Evolutionary conservation across 2,113 vertebrate species (phyloP).

Genomic region (Brachyhypopomus gauderio): DNA sequence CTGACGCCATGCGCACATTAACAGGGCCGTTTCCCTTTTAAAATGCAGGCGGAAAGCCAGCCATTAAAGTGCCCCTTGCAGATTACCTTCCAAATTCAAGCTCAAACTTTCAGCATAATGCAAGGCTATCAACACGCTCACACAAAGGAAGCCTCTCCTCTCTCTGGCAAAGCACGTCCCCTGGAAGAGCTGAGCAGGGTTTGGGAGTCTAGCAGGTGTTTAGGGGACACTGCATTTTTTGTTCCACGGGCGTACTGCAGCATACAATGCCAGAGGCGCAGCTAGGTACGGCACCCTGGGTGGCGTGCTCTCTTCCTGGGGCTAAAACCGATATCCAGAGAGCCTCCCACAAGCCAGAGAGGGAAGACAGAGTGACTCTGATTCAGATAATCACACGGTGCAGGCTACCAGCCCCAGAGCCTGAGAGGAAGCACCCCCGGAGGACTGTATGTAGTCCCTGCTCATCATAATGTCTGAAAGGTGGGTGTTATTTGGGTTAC

Average conservation of each 20-base stretch:
- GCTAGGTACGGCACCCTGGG: not conserved
- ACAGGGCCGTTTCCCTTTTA: slow-evolving; percentile 23
- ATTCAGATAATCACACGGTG: not conserved
- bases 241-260: not conserved
- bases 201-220: not conserved
- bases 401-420: not conserved
- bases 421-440: not conserved
- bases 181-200: not conserved
- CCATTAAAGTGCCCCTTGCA: not conserved
- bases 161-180: not conserved
- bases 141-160: not conserved
- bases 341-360: not conserved
- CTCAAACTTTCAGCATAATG: slow-evolving; percentile 32
- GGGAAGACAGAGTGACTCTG: not conserved
- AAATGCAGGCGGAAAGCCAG: slow-evolving; percentile 20
- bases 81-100: slow-evolving; percentile 29
- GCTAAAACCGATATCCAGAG: not conserved
- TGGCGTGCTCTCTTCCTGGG: not conserved
- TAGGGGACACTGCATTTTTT: slow-evolving; percentile 8
- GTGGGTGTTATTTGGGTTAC: not conserved
- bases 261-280: not conserved
- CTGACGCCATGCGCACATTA: slow-evolving; percentile 24
- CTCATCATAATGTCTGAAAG: not conserved
- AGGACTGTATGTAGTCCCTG: not conserved
- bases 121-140: slow-evolving; percentile 26